These are phyloP conservation scores for Urocitellus parryii DNA, from an alignment of 2,113 vertebrate genomes.

Conservation along the genomic window DNA sequence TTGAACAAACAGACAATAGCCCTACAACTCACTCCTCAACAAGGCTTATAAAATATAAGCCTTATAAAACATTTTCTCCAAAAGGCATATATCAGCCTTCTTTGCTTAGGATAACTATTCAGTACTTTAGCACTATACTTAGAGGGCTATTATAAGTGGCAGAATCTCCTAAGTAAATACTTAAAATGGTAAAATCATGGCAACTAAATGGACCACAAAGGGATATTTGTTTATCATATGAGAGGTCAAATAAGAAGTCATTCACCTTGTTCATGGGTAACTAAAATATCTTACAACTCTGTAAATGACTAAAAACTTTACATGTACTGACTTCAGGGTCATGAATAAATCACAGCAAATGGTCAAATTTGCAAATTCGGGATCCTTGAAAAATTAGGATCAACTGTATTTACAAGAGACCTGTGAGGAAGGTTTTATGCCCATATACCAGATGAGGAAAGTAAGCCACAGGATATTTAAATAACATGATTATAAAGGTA, in stretches of 20 bases:
- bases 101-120: background rate
- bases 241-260: background rate
- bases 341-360: background rate
- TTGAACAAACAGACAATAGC: background rate
- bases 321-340: background rate
- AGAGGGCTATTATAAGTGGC: background rate
- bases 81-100: background rate
- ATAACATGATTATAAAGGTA: background rate
- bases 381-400: background rate
- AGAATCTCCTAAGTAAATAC: background rate
- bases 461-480: background rate
- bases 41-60: background rate
- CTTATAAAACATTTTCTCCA: background rate
- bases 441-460: background rate
- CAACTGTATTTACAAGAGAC: background rate
- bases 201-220: background rate
- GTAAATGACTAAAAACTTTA: background rate
- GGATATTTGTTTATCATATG: background rate
- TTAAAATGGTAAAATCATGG: background rate
- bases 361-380: background rate
- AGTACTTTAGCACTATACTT: background rate
- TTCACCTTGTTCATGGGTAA: background rate
- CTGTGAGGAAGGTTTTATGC: background rate
- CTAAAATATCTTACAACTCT: background rate
- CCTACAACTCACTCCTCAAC: background rate